Percentiles rank a stretch among this genome's conserved stretches.
Conservation (phyloP, 1,140 invertebrate species). For the Pemphigus obesinymphae region DNA sequence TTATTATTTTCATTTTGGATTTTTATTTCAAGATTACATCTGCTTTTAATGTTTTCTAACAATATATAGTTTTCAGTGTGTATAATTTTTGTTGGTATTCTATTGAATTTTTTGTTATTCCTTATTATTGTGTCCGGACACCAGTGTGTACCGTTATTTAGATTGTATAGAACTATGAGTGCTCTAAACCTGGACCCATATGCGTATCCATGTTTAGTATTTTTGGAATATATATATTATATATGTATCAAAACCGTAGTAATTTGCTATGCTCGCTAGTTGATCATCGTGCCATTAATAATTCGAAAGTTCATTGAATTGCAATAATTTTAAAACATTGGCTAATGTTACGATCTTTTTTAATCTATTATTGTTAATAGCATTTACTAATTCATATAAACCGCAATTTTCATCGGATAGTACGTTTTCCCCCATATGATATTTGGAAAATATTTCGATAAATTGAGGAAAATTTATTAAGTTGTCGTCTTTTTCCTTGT, state of each 20-base stretch:
- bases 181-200: background rate
- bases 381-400: background rate
- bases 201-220: background rate
- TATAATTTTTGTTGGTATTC: background rate
- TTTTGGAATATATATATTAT: background rate
- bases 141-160: too few species aligned
- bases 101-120: background rate
- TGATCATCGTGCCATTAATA: background rate
- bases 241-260: background rate
- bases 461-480: too few species aligned
- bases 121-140: background rate
- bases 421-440: too few species aligned
- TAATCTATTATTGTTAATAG: background rate
- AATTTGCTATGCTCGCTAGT: background rate
- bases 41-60: background rate
- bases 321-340: background rate
- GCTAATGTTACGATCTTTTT: background rate
- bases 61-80: too few species aligned
- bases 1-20: background rate
- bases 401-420: too few species aligned
- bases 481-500: too few species aligned
- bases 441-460: too few species aligned
- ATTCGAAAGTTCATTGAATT: background rate
- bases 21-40: background rate
- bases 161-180: background rate